Percentiles rank a stretch among this genome's conserved stretches.
These are phyloP conservation scores for Halichondria panicea DNA, from an alignment of 37 sponge, comb jelly and placozoan species.

Conservation along the genomic window DNA sequence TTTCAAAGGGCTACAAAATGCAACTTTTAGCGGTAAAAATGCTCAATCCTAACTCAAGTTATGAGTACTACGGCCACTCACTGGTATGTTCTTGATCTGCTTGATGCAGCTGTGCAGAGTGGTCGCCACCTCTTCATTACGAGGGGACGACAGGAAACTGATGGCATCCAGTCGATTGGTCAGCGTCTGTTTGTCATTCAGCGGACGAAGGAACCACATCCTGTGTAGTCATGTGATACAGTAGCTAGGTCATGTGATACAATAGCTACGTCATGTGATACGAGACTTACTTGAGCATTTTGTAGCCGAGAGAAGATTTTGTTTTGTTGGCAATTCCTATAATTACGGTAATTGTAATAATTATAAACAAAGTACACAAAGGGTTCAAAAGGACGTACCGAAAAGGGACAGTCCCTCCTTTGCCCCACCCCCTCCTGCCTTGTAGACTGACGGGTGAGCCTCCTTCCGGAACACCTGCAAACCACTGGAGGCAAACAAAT, in stretches of 20 bases:
- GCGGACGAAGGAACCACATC: slow-evolving; percentile 92
- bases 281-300: slow-evolving; percentile 59
- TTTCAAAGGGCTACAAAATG: no score
- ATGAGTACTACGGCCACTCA: slow-evolving; percentile 27
- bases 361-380: background rate
- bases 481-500: slow-evolving; percentile 39
- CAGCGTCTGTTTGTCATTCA: slow-evolving; percentile 58
- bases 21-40: no score
- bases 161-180: slow-evolving; percentile 80
- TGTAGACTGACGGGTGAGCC: slow-evolving; percentile 91
- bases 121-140: slow-evolving; percentile 63
- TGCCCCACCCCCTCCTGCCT: slow-evolving; percentile 55
- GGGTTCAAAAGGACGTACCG: slow-evolving; percentile 33
- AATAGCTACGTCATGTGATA: background rate
- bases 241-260: background rate
- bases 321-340: slow-evolving; percentile 89
- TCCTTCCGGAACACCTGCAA: slow-evolving; percentile 95
- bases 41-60: no score
- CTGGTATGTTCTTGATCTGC: slow-evolving; percentile 82
- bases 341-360: background rate
- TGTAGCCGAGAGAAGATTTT: slow-evolving; percentile 77
- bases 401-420: slow-evolving; percentile 97
- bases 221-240: slow-evolving; percentile 4
- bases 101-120: slow-evolving; percentile 79
- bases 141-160: slow-evolving; percentile 54